Base-by-base conservation (phyloP, 2,113 vertebrate species). In the Heloderma charlesbogerti region DNA sequence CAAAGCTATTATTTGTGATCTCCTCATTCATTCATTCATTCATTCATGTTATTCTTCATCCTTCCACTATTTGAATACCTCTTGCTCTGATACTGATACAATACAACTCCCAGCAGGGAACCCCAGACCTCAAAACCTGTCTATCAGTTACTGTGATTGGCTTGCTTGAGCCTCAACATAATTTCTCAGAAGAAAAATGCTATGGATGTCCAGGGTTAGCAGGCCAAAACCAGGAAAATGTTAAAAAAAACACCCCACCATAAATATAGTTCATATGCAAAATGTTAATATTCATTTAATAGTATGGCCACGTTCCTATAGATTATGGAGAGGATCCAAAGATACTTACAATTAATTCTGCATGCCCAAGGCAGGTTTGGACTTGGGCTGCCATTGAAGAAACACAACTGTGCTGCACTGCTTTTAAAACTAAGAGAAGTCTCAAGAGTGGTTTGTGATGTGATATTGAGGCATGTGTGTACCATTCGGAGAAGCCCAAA, bases 1-100 rank as follows among this genome's bases (percentile, higher is more conserved):
- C 85, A n/a, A 48, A 1, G n/a, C 16, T 86, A 86, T 91, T 80
- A n/a, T 90, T 87, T 90, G 89, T 86, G 83, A 90, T 86, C 79
- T 83, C 86, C 71, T 34, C 57, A 74, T 51, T 48, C 45, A 88
- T 83, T 90, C 34, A 34, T 51, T 31, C 51, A 72, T 48, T 51
- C 45, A 88, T 83, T 91, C n/a, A 37, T 57, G 75, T 81, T 72
- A 72, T 72, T 87, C 89, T 88, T 60, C 22, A 91, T 48, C 37
- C 31, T 82, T 31, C 71, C 66, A 37, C 6, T 72, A 89, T 87
- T 92, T 91, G 45, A 71, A 79, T 93, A 71, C 16, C 10, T 78
- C 75, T 87, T 92, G 77, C 51, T 91, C 87, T 78, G 2, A 0
- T 18, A 22, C 10, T 71, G 74, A 54, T 57, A 8, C 77, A 88